Conservation (phyloP, 2,888 invertebrate genomes). For the Cordilura impudica region DNA sequence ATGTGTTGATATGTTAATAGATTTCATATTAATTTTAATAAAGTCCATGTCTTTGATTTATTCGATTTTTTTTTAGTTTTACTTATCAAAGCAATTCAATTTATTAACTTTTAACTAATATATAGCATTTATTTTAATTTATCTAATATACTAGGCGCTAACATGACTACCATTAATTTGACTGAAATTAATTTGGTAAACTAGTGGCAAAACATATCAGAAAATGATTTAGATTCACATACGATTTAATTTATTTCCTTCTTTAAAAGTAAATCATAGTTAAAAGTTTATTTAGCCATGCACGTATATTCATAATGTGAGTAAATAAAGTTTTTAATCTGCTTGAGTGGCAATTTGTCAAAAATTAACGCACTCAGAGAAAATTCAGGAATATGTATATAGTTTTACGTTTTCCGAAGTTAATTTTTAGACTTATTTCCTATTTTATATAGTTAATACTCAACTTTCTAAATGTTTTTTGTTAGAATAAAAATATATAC, state of each 20-base stretch:
- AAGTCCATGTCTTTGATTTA: conserved; percentile 8
- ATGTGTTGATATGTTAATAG: background rate
- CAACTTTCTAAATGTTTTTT: too few species aligned
- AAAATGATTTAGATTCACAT: conserved; percentile 41
- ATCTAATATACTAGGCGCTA: conserved; percentile 53
- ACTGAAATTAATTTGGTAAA: conserved; percentile 14
- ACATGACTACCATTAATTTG: conserved; percentile 5
- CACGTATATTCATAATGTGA: too few species aligned
- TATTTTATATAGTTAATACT: too few species aligned
- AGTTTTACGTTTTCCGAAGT: too few species aligned
- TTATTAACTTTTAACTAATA: background rate
- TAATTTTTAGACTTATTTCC: too few species aligned
- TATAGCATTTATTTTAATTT: conserved; percentile 18
- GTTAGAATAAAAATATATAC: too few species aligned
- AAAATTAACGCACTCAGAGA: conserved; percentile 11
- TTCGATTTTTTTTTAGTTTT: background rate
- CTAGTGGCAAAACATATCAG: conserved; percentile 20
- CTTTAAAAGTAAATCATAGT: conserved; percentile 45
- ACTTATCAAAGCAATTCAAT: conserved; percentile 3
- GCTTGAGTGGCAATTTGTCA: conserved; percentile 77
- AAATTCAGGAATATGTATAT: conserved; percentile 3
- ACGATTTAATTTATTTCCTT: conserved; percentile 28
- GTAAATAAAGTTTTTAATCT: conserved; percentile 71
- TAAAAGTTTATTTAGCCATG: background rate
- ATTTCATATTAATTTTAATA: background rate